Base-by-base conservation (phyloP, 2,888 invertebrate genomes). In the Gisinianus flammeolus region DNA sequence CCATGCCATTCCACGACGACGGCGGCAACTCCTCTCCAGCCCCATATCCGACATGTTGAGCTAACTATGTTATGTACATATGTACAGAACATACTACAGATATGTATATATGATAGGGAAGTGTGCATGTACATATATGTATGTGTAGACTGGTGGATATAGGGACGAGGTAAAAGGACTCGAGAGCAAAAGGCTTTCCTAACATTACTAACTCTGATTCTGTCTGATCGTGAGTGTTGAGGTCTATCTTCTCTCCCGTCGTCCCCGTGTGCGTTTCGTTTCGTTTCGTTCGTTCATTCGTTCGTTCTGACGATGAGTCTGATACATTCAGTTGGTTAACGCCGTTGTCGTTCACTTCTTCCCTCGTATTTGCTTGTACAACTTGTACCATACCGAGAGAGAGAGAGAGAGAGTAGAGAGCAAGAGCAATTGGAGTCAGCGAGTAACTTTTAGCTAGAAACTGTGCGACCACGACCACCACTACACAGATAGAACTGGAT, bases 391-490 rank as follows among this genome's bases (percentile, higher is more conserved):
- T n/a, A n/a, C n/a, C n/a, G n/a, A n/a, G n/a, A n/a, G n/a, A n/a
- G n/a, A n/a, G n/a, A n/a, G n/a, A n/a, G n/a, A n/a, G n/a, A n/a
- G n/a, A n/a, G n/a, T n/a, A n/a, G n/a, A n/a, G n/a, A n/a, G n/a
- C n/a, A n/a, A 58, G 56, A 22, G 56, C 56, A 56, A 56, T 56
- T 56, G 56, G 12, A 56, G 56, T n/a, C 56, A n/a, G 4, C 6
- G 10, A 58, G n/a, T 66, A 66, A 66, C 30, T 66, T 66, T 66
- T 66, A 66, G 64, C 30, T 66, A 66, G 30, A 66, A 66, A 24
- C 64, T n/a, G 28, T 3, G 64, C 26, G 64, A 66, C 64, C 64
- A 66, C 8, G 64, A 66, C 64, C 5, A 16, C 52, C 10, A 44
- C 52, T 44, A 16, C 52, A n/a, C n/a, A n/a, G n/a, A n/a, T n/a